phyloP scores from a whole-genome alignment of 2,888 invertebrate species.

The Bursaphelenchus okinawaensis region DNA sequence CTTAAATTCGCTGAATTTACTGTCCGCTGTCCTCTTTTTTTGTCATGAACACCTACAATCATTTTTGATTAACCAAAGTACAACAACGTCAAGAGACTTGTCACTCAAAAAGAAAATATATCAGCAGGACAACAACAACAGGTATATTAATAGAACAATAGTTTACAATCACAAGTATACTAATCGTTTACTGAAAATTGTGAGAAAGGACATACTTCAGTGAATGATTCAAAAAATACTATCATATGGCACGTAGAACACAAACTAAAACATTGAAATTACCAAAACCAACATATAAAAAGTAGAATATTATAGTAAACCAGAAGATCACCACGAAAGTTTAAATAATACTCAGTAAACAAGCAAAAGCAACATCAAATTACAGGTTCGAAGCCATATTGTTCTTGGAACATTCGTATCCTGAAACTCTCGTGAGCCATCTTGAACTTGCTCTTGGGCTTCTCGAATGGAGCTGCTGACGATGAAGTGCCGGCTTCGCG shows the following conservation, averaged over 20 bases:
- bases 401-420: constrained; percentile 52
- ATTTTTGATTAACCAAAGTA: neutral
- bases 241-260: no score
- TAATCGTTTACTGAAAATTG: no score
- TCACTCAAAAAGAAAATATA: neutral
- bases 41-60: constrained; percentile 55
- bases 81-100: neutral
- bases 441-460: constrained; percentile 33
- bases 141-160: no score
- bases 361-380: no score
- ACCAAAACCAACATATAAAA: constrained; percentile 33
- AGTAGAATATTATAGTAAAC: no score
- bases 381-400: constrained; percentile 37
- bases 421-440: constrained; percentile 51
- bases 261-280: constrained; percentile 3
- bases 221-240: no score
- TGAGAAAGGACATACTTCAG: no score
- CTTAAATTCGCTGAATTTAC: constrained; percentile 54
- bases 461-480: constrained; percentile 18
- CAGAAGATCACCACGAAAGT: no score
- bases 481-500: neutral
- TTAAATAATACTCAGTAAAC: no score
- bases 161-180: no score
- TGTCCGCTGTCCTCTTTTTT: constrained; percentile 54
- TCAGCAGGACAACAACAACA: neutral